Conservation (phyloP, 1,140 invertebrate genomes). For the Heliothis subflexa region DNA sequence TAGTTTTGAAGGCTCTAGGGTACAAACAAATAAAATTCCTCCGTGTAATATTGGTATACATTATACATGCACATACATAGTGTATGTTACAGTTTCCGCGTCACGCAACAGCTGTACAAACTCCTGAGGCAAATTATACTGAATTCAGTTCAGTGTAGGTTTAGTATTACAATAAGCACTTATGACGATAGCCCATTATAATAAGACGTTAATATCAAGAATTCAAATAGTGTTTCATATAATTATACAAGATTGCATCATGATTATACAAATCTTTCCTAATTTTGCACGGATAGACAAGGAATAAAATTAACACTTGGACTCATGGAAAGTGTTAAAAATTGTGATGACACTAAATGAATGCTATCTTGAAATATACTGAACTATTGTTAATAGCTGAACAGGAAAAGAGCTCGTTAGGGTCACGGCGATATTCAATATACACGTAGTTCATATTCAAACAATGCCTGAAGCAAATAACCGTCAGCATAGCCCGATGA, state of each 20-base stretch:
- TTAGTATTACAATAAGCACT: background rate
- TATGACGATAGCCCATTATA: too few relatives aligned
- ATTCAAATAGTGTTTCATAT: too few relatives aligned
- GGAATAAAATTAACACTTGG: too few relatives aligned
- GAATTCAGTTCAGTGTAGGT: too few relatives aligned
- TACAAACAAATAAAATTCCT: too few relatives aligned
- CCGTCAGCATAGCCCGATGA: background rate
- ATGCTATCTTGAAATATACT: background rate
- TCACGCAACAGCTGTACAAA: slow-evolving; percentile 25
- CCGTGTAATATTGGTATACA: background rate
- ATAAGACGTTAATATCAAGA: too few relatives aligned
- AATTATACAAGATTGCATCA: too few relatives aligned
- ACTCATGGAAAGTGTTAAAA: too few relatives aligned
- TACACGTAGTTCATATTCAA: background rate
- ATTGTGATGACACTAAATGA: too few relatives aligned
- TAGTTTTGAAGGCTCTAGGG: too few relatives aligned
- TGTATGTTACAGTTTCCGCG: background rate
- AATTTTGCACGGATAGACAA: too few relatives aligned
- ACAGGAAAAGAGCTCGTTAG: background rate
- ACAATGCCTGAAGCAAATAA: background rate
- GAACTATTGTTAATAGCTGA: background rate
- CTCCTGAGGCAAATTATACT: background rate
- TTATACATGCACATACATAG: background rate
- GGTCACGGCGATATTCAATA: background rate
- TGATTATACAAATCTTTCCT: too few relatives aligned